Percentiles rank a stretch among this genome's conserved stretches.
These are phyloP conservation scores for Paratilapia polleni DNA, from an alignment of 2,113 vertebrate genomes.

Conservation along the genomic window DNA sequence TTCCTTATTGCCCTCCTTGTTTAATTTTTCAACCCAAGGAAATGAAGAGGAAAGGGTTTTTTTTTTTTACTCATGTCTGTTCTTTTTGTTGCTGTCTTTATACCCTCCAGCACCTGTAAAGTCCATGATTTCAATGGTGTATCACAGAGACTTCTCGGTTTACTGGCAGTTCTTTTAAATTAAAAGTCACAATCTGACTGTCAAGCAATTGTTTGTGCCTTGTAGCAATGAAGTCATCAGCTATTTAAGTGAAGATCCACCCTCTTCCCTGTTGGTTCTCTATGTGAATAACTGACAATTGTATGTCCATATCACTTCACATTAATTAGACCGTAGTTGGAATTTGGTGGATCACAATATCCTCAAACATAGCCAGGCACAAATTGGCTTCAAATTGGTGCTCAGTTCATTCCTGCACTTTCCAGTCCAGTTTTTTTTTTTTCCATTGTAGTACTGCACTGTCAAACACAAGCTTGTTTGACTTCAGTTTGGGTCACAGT, in stretches of 20 bases:
- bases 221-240: slow-evolving; percentile 71
- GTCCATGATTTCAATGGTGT: slow-evolving; percentile 68
- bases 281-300: slow-evolving; percentile 77
- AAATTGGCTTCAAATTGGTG: slow-evolving; percentile 3
- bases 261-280: slow-evolving; percentile 62
- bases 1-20: slow-evolving; percentile 53
- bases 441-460: neutral
- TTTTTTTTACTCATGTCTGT: slow-evolving; percentile 33
- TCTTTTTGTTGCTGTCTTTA: slow-evolving; percentile 43
- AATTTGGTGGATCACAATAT: slow-evolving; percentile 45
- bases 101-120: slow-evolving; percentile 57
- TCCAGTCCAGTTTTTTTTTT: neutral
- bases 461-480: slow-evolving; percentile 23
- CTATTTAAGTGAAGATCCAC: slow-evolving; percentile 75
- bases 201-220: slow-evolving; percentile 75
- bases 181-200: slow-evolving; percentile 78
- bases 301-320: slow-evolving; percentile 73
- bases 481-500: slow-evolving; percentile 39
- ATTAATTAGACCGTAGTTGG: slow-evolving; percentile 71
- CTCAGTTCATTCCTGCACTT: neutral
- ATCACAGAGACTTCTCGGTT: slow-evolving; percentile 64
- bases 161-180: slow-evolving; percentile 75
- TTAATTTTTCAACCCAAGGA: slow-evolving; percentile 56
- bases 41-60: slow-evolving; percentile 34
- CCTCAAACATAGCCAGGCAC: neutral